Evolutionary conservation across 2,888 invertebrate genomes (phyloP).

Genomic region (Rhamnusium bicolor): DNA sequence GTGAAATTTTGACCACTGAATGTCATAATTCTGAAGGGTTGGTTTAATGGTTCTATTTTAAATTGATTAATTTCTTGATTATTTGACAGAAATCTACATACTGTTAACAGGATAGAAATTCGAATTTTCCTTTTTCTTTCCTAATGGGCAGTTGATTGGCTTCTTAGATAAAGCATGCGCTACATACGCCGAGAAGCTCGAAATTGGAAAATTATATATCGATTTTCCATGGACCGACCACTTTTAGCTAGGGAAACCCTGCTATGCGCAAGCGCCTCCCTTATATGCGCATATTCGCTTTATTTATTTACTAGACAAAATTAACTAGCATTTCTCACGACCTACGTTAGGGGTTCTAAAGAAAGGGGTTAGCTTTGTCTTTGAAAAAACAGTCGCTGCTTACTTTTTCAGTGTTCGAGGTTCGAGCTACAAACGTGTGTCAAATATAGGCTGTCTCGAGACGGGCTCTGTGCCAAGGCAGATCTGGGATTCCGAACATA

Average conservation of each 20-base stretch:
- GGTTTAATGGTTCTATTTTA: too few relatives aligned
- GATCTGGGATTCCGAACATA: constrained; percentile 32
- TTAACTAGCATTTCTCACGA: not conserved
- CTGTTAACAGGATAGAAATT: not conserved
- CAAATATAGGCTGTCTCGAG: constrained; percentile 32
- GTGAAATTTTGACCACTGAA: too few relatives aligned
- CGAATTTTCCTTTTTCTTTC: not conserved
- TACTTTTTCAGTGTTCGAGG: constrained; percentile 20
- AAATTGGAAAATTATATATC: constrained; percentile 29
- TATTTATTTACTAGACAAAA: constrained; percentile 35
- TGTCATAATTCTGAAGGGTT: too few relatives aligned
- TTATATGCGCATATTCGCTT: constrained; percentile 16
- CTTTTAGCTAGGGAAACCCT: constrained; percentile 2
- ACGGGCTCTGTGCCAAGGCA: constrained; percentile 38
- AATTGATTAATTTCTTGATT: too few relatives aligned
- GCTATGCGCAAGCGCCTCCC: constrained; percentile 21
- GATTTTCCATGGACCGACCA: constrained; percentile 17
- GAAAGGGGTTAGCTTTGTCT: constrained; percentile 3
- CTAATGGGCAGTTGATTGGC: too few relatives aligned
- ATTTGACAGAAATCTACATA: too few relatives aligned
- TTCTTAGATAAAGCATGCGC: constrained; percentile 13
- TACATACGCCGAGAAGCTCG: not conserved
- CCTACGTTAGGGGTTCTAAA: not conserved
- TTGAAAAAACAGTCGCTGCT: constrained; percentile 9
- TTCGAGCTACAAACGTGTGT: constrained; percentile 26